phyloP scores from a whole-genome alignment of 2,797 vertebrate genomes.

The Eidolon dupreanum region DNA sequence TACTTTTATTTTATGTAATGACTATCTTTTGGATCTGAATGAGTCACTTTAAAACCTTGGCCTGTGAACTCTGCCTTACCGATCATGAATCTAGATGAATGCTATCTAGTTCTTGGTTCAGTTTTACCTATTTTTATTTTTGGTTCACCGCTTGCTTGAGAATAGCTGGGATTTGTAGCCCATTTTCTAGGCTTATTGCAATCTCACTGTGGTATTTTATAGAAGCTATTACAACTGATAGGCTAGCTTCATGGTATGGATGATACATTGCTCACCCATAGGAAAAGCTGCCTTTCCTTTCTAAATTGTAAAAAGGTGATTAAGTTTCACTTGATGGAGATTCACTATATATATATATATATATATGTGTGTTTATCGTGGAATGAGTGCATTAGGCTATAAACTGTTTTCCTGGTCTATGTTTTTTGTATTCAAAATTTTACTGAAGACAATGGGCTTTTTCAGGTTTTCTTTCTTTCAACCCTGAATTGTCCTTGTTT shows the following conservation, averaged over 20 bases:
- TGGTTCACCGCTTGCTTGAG: conserved; percentile 91
- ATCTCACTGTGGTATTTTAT: conserved; percentile 92
- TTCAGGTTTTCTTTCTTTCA: conserved; percentile 46
- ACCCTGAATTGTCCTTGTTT: conserved; percentile 67
- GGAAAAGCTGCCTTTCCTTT: conserved; percentile 80
- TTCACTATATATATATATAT: conserved; percentile 66
- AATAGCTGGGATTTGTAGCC: conserved; percentile 94
- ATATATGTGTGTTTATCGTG: conserved; percentile 75
- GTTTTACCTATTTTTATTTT: conserved; percentile 92
- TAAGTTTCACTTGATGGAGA: conserved; percentile 84
- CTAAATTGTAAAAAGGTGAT: conserved; percentile 86
- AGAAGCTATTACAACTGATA: conserved; percentile 93
- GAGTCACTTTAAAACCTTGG: conserved; percentile 89
- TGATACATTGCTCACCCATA: conserved; percentile 88
- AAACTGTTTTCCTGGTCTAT: conserved; percentile 53
- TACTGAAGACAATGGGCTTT: conserved; percentile 42
- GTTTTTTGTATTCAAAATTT: conserved; percentile 67
- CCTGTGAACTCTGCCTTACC: conserved; percentile 89
- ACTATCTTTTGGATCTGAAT: conserved; percentile 78
- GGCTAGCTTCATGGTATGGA: conserved; percentile 90
- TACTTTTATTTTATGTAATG: conserved; percentile 72
- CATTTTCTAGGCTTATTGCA: conserved; percentile 93
- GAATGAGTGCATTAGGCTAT: conserved; percentile 45
- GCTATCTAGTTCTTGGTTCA: conserved; percentile 88
- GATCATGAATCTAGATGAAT: conserved; percentile 88